Base-by-base conservation (phyloP, 2,888 invertebrate species). In the Eristalis pertinax region DNA sequence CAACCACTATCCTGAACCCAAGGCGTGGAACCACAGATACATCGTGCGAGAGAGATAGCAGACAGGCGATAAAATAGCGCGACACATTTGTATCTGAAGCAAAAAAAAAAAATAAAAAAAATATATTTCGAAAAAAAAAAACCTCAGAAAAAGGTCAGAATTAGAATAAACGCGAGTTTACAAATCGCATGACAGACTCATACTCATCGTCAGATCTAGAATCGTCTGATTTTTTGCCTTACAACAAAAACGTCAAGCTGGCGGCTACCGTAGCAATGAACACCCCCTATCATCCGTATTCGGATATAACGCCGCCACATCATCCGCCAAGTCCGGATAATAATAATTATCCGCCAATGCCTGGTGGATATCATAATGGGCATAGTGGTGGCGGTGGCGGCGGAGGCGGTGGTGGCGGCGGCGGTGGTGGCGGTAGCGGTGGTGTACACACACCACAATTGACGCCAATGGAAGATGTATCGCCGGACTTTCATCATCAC, bases 201-300 rank as follows among this genome's bases (percentile, higher is more conserved):
- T 87, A 87, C 84, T 87, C 87, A 80, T 87, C 87, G 87, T 87
- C 87, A 84, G 87, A 87, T 87, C 84, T 87, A 83, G 87, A 87
- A 87, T 87, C 87, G 84, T 84, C 87, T 70, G 90, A 90, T 89
- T 89, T 89, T 89, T 89, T 89, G 88, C 89, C 89, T 87, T 90
- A 89, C 88, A 90, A 90, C 73, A 90, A 90, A 90, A 89, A 89
- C 95, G 95, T 94, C 97, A 97, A 96, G 95, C 97, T 97, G 96
- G 96, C 96, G 94, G 96, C 96, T 95, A 96, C 96, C 94, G 94
- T 95, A 93, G 96, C 96, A 94, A 97, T 97, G 97, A 97, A 97
- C 96, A 96, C 97, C 94, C 96, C 97, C 94, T 97, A 97, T 95
- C 97, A 96, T 95, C 95, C 96, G 94, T 96, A 96, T 94, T 95